Base-by-base conservation (phyloP, 2,113 vertebrate genomes). In the Anhinga anhinga region DNA sequence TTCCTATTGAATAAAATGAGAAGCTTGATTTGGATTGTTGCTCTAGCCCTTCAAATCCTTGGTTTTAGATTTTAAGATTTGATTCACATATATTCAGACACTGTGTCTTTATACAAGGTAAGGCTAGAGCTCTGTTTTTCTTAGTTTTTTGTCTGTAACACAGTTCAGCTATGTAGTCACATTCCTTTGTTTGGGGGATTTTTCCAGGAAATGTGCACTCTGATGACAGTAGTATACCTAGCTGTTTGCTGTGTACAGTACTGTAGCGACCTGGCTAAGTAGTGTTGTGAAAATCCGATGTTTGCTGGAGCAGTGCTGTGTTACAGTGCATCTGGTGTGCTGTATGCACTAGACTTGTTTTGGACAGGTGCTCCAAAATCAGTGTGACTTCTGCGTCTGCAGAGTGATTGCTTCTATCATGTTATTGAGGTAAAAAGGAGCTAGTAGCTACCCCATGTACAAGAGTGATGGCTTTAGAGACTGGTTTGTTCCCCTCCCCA, bases 281-380 rank as follows among this genome's bases (percentile, higher is more conserved):
- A 5, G 42, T 2, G 23, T 3, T 32, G 6, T 34, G 55, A 14
- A 36, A 16, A 22, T 8, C 5, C 8, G 26, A 9, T 8, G 50
- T 44, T 7, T 61, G n/a, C 55, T 52, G 80, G 61, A 30, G 13
- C 34, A 21, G 34, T 3, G 66, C 49, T 45, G n/a, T 25, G 59
- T 16, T 12, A 5, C 14, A 21, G 13, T 3, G 45, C 52, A 8
- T 21, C 27, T 27, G 18, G 20, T 10, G 25, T 45, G 16, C 44
- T 42, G 9, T 4, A 7, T 10, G 34, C 27, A 8, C 36, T 25
- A 5, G 12, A 8, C 55, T 27, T 8, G 0, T 11, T 55, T 50
- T 8, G 19, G 50, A 50, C 50, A 65, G 65, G n/a, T 17, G 9
- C 32, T 90, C 56, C 71, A 67, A 55, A 53, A 69, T 87, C 91